A percentile compares a stretch with the other conserved stretches of the same genome.
Conservation (phyloP, 2,797 vertebrate species). For the Danionella dracula region DNA sequence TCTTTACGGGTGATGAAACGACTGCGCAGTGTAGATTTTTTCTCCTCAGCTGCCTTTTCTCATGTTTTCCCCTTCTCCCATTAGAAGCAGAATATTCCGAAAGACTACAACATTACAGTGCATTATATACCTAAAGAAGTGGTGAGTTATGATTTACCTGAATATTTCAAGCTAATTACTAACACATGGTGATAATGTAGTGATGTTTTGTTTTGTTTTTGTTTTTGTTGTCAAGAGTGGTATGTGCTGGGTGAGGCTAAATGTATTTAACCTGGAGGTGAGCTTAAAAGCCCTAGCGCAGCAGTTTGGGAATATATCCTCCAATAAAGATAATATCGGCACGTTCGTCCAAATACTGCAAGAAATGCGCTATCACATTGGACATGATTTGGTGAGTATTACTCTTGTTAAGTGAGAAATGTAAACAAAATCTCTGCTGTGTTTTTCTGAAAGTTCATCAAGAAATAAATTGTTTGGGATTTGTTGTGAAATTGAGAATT, state of each 20-base stretch:
- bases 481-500: too few relatives aligned
- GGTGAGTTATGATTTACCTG: constrained; percentile 55
- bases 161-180: not conserved
- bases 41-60: not conserved
- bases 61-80: constrained; percentile 34
- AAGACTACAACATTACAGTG: constrained; percentile 76
- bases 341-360: constrained; percentile 69
- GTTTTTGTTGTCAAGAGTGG: constrained; percentile 54
- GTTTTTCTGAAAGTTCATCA: too few relatives aligned
- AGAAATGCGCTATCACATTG: constrained; percentile 62
- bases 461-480: too few relatives aligned
- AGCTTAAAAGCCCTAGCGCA: constrained; percentile 67
- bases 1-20: not conserved
- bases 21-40: not conserved
- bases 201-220: not conserved
- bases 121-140: constrained; percentile 66
- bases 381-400: constrained; percentile 28
- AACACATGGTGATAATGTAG: not conserved
- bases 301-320: constrained; percentile 76
- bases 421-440: too few relatives aligned
- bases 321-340: constrained; percentile 70
- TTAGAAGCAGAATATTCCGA: constrained; percentile 78
- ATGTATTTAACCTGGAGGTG: constrained; percentile 68
- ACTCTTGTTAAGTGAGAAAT: too few relatives aligned
- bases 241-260: constrained; percentile 75